A percentile compares a stretch with the other conserved stretches of the same genome.
phyloP scores from a whole-genome alignment of 2,888 invertebrate genomes.

The Cataglyphis cursor region DNA sequence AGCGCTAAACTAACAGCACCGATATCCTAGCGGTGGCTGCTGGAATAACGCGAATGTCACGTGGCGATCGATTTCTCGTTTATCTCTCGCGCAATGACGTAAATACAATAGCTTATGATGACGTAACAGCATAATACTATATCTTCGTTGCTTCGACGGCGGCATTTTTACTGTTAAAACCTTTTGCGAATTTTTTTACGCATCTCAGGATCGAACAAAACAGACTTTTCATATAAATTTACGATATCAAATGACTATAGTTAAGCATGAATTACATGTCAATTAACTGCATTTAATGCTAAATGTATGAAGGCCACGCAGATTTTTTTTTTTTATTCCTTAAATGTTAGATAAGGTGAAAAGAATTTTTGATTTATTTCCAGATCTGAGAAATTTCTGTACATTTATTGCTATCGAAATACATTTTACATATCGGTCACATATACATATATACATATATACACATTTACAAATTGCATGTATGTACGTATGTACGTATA shows the following conservation, averaged over 20 bases:
- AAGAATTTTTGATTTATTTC: constrained; percentile 2
- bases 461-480: constrained; percentile 3
- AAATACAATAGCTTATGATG: constrained; percentile 25
- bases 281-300: constrained; percentile 7
- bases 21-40: constrained; percentile 20
- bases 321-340: not conserved
- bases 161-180: not conserved
- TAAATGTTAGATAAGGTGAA: not conserved
- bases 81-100: constrained; percentile 40
- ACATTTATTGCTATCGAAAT: constrained; percentile 49
- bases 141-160: not conserved
- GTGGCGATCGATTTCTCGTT: constrained; percentile 27
- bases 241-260: not conserved
- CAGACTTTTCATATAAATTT: not conserved
- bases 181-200: not conserved
- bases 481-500: not conserved
- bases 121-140: not conserved
- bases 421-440: constrained; percentile 36
- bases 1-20: constrained; percentile 36
- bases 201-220: not conserved
- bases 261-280: not conserved
- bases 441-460: not conserved
- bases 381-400: constrained; percentile 41
- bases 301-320: not conserved
- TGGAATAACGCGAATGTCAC: constrained; percentile 42